Conservation (phyloP, 2,797 vertebrate genomes). For the Taeniopygia guttata region DNA sequence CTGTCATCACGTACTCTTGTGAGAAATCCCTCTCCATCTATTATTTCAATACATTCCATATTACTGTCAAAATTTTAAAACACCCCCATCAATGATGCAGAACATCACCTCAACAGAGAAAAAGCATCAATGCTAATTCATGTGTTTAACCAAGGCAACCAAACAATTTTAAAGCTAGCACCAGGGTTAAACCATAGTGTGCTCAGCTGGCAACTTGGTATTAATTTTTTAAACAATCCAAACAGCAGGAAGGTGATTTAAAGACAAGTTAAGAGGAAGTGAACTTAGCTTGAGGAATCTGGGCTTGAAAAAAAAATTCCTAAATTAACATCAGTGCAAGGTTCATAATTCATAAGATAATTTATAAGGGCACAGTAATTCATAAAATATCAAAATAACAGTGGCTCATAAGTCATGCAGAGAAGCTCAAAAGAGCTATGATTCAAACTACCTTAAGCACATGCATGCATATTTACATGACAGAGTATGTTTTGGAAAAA, state of each 20-base stretch:
- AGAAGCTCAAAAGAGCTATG: not conserved
- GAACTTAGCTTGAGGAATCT: not conserved
- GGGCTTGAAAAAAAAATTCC: not conserved
- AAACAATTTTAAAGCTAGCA: not conserved
- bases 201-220: not conserved
- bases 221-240: not conserved
- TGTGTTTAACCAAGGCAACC: not conserved
- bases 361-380: not conserved
- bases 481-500: not conserved
- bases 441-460: not conserved
- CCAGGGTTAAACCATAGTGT: not conserved
- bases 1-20: not conserved
- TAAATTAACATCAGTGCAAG: not conserved
- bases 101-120: not conserved
- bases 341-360: not conserved
- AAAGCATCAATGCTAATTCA: not conserved
- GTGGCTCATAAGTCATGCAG: not conserved
- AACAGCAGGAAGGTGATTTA: not conserved
- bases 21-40: not conserved
- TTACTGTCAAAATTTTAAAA: not conserved
- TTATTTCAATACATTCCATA: not conserved
- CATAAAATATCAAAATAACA: not conserved
- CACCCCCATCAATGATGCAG: not conserved
- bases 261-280: not conserved
- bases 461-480: not conserved